These are phyloP conservation scores for Prunella fulvescens DNA, from an alignment of 2,113 vertebrate species.

Conservation along the genomic window DNA sequence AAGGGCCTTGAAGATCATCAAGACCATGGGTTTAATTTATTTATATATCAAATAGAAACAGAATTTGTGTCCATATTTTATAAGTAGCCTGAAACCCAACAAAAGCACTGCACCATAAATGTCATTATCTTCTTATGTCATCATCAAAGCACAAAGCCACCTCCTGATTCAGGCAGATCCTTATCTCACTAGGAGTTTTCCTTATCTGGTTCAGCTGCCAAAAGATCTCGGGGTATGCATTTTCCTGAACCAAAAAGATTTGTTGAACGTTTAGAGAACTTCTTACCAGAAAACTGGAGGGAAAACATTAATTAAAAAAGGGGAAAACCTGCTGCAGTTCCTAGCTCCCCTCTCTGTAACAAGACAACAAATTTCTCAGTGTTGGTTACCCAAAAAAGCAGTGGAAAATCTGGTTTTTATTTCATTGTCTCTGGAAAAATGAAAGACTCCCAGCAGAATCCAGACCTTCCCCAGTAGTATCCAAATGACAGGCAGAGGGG, in stretches of 20 bases:
- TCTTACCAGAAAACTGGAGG: neutral
- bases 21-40: neutral
- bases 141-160: neutral
- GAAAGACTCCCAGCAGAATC: neutral
- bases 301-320: neutral
- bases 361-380: too few relatives aligned
- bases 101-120: accelerated
- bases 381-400: too few relatives aligned
- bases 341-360: too few relatives aligned
- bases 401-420: too few relatives aligned
- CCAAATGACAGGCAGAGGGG: neutral
- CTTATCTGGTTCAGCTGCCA: neutral
- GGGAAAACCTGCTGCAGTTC: neutral
- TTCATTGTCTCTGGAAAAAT: neutral
- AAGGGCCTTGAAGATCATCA: neutral
- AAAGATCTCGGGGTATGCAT: neutral
- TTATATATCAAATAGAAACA: neutral
- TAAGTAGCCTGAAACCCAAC: neutral
- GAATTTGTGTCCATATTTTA: neutral
- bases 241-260: neutral
- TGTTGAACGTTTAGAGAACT: neutral
- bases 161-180: neutral
- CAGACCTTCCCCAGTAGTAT: neutral
- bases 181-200: neutral
- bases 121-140: neutral